phyloP scores from a whole-genome alignment of 92 coral and sea anemone species.

The Pocillopora meandrina region DNA sequence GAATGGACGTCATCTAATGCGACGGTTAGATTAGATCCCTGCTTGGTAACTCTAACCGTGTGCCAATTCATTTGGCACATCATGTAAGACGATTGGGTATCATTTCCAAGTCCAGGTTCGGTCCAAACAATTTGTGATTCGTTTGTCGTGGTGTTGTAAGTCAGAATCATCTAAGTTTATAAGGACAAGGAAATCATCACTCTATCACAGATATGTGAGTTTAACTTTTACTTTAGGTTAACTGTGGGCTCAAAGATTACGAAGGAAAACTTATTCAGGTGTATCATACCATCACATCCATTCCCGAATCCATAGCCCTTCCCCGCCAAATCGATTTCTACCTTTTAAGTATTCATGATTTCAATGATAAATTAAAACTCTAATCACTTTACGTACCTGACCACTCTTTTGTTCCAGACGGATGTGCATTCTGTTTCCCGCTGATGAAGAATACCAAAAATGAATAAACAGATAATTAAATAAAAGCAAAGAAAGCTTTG shows the following conservation, averaged over 20 bases:
- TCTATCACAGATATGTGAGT: background rate
- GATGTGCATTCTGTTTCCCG: slow-evolving; percentile 20
- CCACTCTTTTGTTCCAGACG: slow-evolving; percentile 47
- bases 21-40: slow-evolving; percentile 33
- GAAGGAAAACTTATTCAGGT: background rate
- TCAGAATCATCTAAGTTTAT: slow-evolving; percentile 37
- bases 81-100: slow-evolving; percentile 56
- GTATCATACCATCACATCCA: too few species aligned
- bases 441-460: too few species aligned
- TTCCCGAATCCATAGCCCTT: too few species aligned
- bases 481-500: background rate
- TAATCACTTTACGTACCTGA: slow-evolving; percentile 14
- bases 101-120: slow-evolving; percentile 49
- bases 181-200: background rate
- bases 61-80: slow-evolving; percentile 84
- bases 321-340: too few species aligned
- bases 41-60: slow-evolving; percentile 46
- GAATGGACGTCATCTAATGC: slow-evolving; percentile 41
- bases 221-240: background rate
- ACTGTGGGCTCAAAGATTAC: background rate
- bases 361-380: background rate
- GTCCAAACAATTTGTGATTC: slow-evolving; percentile 62
- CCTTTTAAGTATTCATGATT: too few species aligned
- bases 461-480: background rate
- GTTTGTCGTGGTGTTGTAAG: slow-evolving; percentile 37